phyloP scores from a whole-genome alignment of 1,140 invertebrate genomes.

The Pogonomyrmex barbatus region DNA sequence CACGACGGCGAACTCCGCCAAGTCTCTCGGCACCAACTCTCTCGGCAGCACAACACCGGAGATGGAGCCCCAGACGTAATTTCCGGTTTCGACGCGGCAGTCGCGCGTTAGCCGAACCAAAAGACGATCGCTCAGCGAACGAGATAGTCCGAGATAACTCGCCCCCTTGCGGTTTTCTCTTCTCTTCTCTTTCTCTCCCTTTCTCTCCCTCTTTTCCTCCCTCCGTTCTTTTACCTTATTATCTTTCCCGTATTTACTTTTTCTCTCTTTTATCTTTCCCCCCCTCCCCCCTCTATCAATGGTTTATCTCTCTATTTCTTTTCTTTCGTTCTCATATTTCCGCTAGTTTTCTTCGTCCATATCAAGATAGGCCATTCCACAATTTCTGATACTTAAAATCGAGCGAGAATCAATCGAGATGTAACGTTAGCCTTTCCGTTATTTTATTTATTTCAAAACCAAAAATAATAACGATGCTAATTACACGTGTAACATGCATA shows the following conservation, averaged over 20 bases:
- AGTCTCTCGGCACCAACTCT: slow-evolving; percentile 67
- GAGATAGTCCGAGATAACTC: slow-evolving; percentile 80
- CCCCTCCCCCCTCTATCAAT: neutral
- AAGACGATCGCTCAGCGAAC: slow-evolving; percentile 84
- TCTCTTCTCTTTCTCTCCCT: slow-evolving; percentile 1
- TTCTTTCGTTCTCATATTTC: slow-evolving; percentile 24
- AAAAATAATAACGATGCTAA: slow-evolving; percentile 14
- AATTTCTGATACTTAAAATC: neutral
- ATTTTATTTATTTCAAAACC: neutral
- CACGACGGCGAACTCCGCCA: slow-evolving; percentile 77
- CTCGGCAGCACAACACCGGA: slow-evolving; percentile 83
- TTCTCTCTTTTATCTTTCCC: no score
- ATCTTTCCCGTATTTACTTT: neutral
- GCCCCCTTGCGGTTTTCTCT: slow-evolving; percentile 61
- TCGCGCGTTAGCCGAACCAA: slow-evolving; percentile 81
- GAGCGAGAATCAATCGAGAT: neutral
- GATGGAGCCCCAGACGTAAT: slow-evolving; percentile 86
- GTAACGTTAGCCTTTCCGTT: neutral
- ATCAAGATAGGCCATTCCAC: slow-evolving; percentile 11
- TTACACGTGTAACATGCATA: neutral
- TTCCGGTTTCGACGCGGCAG: slow-evolving; percentile 83
- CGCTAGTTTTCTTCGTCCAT: neutral
- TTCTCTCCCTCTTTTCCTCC: neutral
- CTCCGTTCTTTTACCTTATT: neutral
- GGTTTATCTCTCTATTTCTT: slow-evolving; percentile 40